Base-by-base conservation (phyloP, 2,113 vertebrate genomes). In the Ancistrus triradiatus region DNA sequence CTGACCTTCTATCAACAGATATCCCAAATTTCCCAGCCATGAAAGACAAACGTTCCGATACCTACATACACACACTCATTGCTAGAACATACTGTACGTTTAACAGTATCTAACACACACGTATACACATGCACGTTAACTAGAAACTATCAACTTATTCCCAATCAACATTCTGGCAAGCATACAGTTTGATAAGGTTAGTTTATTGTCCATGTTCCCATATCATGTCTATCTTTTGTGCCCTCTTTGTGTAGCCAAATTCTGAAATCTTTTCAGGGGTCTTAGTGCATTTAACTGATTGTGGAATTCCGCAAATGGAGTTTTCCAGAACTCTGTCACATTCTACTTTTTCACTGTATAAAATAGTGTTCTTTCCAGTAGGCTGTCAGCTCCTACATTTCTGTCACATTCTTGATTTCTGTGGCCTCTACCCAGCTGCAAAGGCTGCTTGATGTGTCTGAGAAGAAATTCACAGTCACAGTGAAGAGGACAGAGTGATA, bases 291-390 rank as follows among this genome's bases (percentile, higher is more conserved):
- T n/a, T n/a, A n/a, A n/a, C n/a, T n/a, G n/a, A n/a, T n/a, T n/a
- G n/a, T n/a, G n/a, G n/a, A n/a, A n/a, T n/a, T n/a, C n/a, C n/a
- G n/a, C n/a, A n/a, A n/a, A n/a, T n/a, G n/a, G n/a, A 22, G 69
- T 37, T 43, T 66, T 83, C 80, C 79, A 82, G 72, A 70, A 73
- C 74, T 74, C 73, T 81, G 78, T 80, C 80, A 80, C 58, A 63
- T 71, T 75, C 74, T 66, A 70, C 80, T 70, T 74, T 75, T 60
- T 68, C 74, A 66, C 59, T 75, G 72, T 82, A 74, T 74, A 80
- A 49, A 76, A 76, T 44, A 52, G 58, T 43, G 66, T 74, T 53
- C 64, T 73, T 82, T 77, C 76, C 77, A 65, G 73, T 53, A 24
- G 68, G 73, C 73, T 80, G 81, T 78, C 76, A 77, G 66, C 44